Evolutionary conservation across 30 jellyfish, hydroid and myxozoan genomes (phyloP).

Genomic region (Euphysa ruthae): DNA sequence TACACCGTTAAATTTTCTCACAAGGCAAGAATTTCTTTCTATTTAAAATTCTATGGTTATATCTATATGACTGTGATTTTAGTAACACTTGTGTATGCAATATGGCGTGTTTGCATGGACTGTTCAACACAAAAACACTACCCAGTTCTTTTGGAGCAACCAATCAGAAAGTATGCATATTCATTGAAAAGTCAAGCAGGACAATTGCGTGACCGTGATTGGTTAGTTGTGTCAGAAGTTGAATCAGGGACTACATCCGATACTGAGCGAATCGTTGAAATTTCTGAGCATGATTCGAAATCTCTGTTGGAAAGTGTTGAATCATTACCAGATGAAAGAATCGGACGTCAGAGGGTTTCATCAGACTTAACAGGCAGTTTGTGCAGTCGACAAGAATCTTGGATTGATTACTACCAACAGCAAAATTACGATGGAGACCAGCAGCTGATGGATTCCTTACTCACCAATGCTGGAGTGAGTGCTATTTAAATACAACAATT

Average conservation of each 20-base stretch:
- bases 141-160: not conserved
- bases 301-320: not conserved
- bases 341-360: too few species aligned
- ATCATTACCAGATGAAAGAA: too few species aligned
- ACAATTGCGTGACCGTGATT: conserved; percentile 16
- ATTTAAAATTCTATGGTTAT: conserved; percentile 52
- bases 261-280: not conserved
- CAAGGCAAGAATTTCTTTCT: conserved; percentile 32
- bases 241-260: conserved; percentile 9
- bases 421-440: conserved; percentile 31
- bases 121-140: not conserved
- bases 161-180: conserved; percentile 4
- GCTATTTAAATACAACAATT: too few species aligned
- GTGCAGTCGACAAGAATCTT: not conserved
- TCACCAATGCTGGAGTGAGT: conserved; percentile 86
- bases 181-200: conserved; percentile 17
- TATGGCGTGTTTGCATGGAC: conserved; percentile 36
- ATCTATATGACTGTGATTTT: conserved; percentile 16
- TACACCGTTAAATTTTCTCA: conserved; percentile 30
- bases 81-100: conserved; percentile 42
- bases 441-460: conserved; percentile 48
- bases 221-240: conserved; percentile 27
- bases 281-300: conserved; percentile 14
- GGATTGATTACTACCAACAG: conserved; percentile 27
- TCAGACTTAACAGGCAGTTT: not conserved